Conservation (phyloP, 37 sponge, comb jelly and placozoan species). For the Oopsacas minuta region DNA sequence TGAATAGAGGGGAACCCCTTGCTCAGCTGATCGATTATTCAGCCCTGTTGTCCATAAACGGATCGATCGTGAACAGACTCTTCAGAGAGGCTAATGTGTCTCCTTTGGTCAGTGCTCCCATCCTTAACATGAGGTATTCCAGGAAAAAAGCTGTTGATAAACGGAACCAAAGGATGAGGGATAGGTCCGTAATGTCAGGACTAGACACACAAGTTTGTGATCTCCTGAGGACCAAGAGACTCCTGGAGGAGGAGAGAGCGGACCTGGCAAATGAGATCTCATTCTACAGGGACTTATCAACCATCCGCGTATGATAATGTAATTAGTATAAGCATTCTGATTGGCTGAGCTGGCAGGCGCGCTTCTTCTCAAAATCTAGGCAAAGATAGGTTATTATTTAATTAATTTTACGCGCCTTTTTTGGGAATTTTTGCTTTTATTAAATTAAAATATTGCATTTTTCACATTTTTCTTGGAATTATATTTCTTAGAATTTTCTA, state of each 20-base stretch:
- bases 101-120: background rate
- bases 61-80: background rate
- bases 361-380: too few species aligned
- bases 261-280: background rate
- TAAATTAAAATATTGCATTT: too few species aligned
- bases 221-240: background rate
- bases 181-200: background rate
- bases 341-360: too few species aligned
- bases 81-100: background rate
- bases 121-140: background rate
- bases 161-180: background rate
- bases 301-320: too few species aligned
- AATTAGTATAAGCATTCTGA: too few species aligned
- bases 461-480: too few species aligned
- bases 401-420: too few species aligned
- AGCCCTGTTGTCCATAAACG: background rate
- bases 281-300: background rate
- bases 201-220: background rate
- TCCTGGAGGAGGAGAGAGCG: background rate
- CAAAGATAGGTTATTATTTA: too few species aligned
- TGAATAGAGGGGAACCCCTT: background rate
- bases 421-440: too few species aligned
- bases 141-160: background rate
- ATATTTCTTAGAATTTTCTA: too few species aligned
- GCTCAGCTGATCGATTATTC: background rate